Base-by-base conservation (phyloP, 1,140 invertebrate species). In the Trialeurodes vaporariorum region DNA sequence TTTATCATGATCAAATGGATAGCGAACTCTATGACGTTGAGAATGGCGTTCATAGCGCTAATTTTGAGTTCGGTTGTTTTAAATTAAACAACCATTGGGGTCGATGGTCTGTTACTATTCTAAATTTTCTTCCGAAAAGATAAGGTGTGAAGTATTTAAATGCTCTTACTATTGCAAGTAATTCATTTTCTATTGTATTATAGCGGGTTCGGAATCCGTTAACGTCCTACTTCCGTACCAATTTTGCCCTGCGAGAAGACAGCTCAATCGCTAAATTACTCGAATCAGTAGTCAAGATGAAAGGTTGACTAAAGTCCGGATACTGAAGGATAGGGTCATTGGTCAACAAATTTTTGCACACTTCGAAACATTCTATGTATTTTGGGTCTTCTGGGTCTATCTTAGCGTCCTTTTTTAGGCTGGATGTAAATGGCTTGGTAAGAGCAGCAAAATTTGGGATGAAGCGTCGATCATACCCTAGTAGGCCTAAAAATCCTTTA, bases 101-200 rank as follows among this genome's bases (percentile, higher is more conserved):
- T 68, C 78, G 76, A 64, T 83, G 81, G 69, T 85, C 83, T 0
- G 81, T 84, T 26, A 76, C 71, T 12, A 82, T 77, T 27, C 69
- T 76, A 65, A 84, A 81, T 59, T 79, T 73, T 62, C 65, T 76
- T 24, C 77, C 78, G 68, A 76, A 77, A 9, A 83, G 67, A 73
- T 79, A 82, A 61, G 76, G 72, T 69, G 76, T 61, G 69, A 81
- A 81, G 62, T 77, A 75, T 70, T 77, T 75, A 11, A 78, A 70
- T 11, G 76, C 76, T 75, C 76, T 81, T 1, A 84, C 73, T n/a
- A 85, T 77, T 1, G 80, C 81, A 24, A 85, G 70, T 61, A 80
- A 71, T 77, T 85, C 82, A 69, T 79, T 78, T 74, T 80, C 76
- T 25, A 75, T 79, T 60, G 71, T 72, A 22, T 65, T 63, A 65